Base-by-base conservation (phyloP, 1,140 invertebrate genomes). In the Hycleus cichorii region DNA sequence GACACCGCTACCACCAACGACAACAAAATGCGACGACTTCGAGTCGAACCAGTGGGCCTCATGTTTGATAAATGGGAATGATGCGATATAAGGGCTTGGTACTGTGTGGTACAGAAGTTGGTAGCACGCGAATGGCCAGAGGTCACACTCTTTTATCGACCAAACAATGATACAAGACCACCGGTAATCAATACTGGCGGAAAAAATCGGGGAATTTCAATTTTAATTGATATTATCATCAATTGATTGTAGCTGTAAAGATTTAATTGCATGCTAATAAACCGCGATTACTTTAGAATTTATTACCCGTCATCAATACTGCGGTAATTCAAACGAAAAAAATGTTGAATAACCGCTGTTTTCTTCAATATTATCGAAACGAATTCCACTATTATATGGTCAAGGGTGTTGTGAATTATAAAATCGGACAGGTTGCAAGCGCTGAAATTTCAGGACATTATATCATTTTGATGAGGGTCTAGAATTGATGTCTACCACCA, bases 391-490 rank as follows among this genome's bases (percentile, higher is more conserved):
- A 32, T 7, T 4, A 5, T 32, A 32, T 67, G 65, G 64, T 63
- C 65, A 65, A 60, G 58, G 49, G 65, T 57, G 59, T 42, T 57
- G 49, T 46, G 32, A 7, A 32, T 32, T 32, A 49, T 65, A 38
- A 57, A 43, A 62, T 64, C 60, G 64, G 66, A 69, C 68, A 69
- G 68, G 68, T 69, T 69, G 68, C 65, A 69, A 67, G 68, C 68
- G 68, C 59, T 48, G 48, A 63, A 64, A 66, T 63, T 67, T 61
- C 65, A 47, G 59, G 54, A 62, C 65, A 66, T 65, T 67, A 67
- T 61, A 62, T 62, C 62, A 63, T 51, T 53, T 59, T 69, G 68
- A 67, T 63, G 68, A 69, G 68, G 68, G 68, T 69, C 58, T 53
- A 54, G 65, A 68, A 66, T 66, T 65, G 65, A 67, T 65, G 67